These are phyloP conservation scores for Lycophotia porphyrea DNA, from an alignment of 2,888 invertebrate species.

Conservation along the genomic window DNA sequence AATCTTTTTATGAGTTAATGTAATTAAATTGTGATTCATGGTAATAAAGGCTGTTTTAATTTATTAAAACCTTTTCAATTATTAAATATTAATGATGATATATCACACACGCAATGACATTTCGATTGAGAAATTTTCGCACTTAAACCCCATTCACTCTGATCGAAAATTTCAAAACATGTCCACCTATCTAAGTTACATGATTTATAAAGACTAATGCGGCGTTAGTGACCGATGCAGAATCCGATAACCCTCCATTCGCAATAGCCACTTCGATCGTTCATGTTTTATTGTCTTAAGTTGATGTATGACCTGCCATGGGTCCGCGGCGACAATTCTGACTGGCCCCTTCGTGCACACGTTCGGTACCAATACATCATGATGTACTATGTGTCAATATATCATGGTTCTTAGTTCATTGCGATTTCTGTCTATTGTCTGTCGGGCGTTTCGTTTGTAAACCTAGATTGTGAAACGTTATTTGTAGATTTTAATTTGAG, in stretches of 20 bases:
- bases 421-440: constrained; percentile 56
- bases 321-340: constrained; percentile 63
- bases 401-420: constrained; percentile 58
- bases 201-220: constrained; percentile 63
- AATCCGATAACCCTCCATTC: constrained; percentile 58
- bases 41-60: background rate
- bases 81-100: background rate
- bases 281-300: constrained; percentile 68
- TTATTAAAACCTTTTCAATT: background rate
- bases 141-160: constrained; percentile 10
- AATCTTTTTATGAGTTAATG: background rate
- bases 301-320: constrained; percentile 66
- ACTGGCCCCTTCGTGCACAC: constrained; percentile 58
- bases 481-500: background rate
- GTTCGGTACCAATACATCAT: constrained; percentile 59
- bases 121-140: background rate
- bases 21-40: background rate
- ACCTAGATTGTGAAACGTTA: constrained; percentile 19
- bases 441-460: constrained; percentile 1
- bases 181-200: constrained; percentile 35
- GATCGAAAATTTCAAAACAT: constrained; percentile 33
- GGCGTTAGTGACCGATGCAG: constrained; percentile 57
- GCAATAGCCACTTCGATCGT: constrained; percentile 59
- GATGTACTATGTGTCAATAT: constrained; percentile 53
- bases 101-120: background rate